Conservation (phyloP, 2,113 vertebrate genomes). For the Seriola quinqueradiata region DNA sequence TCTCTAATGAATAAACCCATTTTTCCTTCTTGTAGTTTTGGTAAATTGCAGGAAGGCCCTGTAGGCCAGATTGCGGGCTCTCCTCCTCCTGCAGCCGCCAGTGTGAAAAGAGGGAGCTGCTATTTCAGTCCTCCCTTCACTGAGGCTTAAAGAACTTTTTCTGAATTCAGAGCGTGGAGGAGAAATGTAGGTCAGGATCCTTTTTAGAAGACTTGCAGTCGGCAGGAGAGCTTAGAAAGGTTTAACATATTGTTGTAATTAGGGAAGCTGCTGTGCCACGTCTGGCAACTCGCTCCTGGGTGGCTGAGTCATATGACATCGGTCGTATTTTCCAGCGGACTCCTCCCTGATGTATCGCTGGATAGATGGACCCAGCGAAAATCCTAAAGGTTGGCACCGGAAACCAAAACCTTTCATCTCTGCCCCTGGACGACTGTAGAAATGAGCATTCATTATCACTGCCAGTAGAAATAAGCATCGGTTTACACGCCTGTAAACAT, state of each 20-base stretch:
- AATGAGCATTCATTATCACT: slow-evolving; percentile 49
- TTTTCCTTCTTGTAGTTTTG: background rate
- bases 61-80: background rate
- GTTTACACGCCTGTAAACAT: slow-evolving; percentile 55
- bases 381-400: slow-evolving; percentile 45
- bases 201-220: slow-evolving; percentile 50
- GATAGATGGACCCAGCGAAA: slow-evolving; percentile 60
- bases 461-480: slow-evolving; percentile 45
- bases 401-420: slow-evolving; percentile 42
- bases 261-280: slow-evolving; percentile 53
- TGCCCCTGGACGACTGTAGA: slow-evolving; percentile 29
- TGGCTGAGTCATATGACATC: slow-evolving; percentile 65
- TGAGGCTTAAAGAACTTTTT: slow-evolving; percentile 51
- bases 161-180: slow-evolving; percentile 55
- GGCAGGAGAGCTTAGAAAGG: slow-evolving; percentile 52
- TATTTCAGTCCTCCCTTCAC: slow-evolving; percentile 53
- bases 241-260: slow-evolving; percentile 73
- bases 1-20: background rate
- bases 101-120: slow-evolving; percentile 44
- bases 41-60: slow-evolving; percentile 13
- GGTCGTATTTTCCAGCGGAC: slow-evolving; percentile 19
- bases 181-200: slow-evolving; percentile 78
- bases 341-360: slow-evolving; percentile 35
- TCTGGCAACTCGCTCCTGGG: slow-evolving; percentile 47
- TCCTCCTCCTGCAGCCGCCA: slow-evolving; percentile 15